phyloP scores from a whole-genome alignment of 2,888 invertebrate species.

The Gymnoscelis rufifasciata region DNA sequence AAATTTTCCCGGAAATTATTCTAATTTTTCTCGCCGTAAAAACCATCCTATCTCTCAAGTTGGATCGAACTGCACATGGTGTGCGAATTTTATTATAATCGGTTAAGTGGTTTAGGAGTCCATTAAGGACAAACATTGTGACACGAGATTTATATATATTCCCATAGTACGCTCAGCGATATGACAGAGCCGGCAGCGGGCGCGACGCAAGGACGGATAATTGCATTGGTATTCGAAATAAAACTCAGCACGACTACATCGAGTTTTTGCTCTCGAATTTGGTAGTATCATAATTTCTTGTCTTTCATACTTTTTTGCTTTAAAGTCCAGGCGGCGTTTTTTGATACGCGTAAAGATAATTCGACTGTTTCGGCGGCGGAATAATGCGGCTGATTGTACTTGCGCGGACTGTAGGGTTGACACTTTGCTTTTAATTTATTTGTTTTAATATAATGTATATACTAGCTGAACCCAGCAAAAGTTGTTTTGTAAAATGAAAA shows the following conservation, averaged over 20 bases:
- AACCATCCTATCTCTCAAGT: no score
- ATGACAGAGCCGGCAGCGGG: conserved; percentile 35
- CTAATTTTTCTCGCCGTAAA: no score
- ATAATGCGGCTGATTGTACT: conserved; percentile 49
- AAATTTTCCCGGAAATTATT: no score
- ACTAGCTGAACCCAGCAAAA: no score
- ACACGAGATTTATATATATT: no score
- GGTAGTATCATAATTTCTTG: conserved; percentile 76
- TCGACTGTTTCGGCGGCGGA: conserved; percentile 50
- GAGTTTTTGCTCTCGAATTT: conserved; percentile 68
- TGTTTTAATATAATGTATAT: no score
- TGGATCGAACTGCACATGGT: no score
- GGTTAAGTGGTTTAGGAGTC: no score
- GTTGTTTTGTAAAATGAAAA: no score
- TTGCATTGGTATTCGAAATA: conserved; percentile 45
- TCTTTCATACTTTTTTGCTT: conserved; percentile 44
- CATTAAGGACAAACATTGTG: no score
- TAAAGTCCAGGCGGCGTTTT: conserved; percentile 50
- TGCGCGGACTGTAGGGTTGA: conserved; percentile 20
- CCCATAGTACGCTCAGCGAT: conserved; percentile 28
- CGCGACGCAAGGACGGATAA: conserved; percentile 38
- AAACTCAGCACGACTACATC: conserved; percentile 42
- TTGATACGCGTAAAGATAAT: conserved; percentile 62
- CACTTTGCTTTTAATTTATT: no score
- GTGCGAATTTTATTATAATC: no score